Percentiles rank a stretch among this genome's conserved stretches.
Conservation (phyloP, 2,113 vertebrate genomes). For the Otus sunia region DNA sequence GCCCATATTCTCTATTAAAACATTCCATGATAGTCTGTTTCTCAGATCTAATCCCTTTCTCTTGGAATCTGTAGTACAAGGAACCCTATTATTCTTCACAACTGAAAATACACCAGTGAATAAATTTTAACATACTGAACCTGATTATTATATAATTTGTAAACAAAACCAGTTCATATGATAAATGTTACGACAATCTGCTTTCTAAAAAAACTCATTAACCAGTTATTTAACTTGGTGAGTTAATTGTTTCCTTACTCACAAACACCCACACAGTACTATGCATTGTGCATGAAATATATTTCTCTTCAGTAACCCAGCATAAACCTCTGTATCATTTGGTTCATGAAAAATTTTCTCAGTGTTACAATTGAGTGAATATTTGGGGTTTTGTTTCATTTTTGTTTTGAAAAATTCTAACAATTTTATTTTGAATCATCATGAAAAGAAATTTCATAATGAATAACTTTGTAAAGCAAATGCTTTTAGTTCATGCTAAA, state of each 20-base stretch:
- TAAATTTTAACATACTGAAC: background rate
- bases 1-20: background rate
- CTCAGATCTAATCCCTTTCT: background rate
- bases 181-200: background rate
- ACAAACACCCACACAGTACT: background rate
- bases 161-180: background rate
- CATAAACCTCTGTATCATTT: background rate
- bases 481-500: background rate
- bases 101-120: background rate
- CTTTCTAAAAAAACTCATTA: background rate
- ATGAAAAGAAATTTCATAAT: background rate
- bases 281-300: background rate
- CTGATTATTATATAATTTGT: background rate
- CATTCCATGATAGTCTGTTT: background rate
- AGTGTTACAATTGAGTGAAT: background rate
- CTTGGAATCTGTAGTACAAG: background rate
- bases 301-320: background rate
- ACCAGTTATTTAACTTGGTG: background rate
- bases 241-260: background rate
- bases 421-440: background rate
- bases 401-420: background rate
- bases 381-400: rapidly evolving
- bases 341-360: background rate
- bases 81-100: background rate
- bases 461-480: background rate